Evolutionary conservation across 1,140 invertebrate genomes (phyloP), one percentile per base, ranked within the genome.

Genomic region (Eueides isabella): DNA sequence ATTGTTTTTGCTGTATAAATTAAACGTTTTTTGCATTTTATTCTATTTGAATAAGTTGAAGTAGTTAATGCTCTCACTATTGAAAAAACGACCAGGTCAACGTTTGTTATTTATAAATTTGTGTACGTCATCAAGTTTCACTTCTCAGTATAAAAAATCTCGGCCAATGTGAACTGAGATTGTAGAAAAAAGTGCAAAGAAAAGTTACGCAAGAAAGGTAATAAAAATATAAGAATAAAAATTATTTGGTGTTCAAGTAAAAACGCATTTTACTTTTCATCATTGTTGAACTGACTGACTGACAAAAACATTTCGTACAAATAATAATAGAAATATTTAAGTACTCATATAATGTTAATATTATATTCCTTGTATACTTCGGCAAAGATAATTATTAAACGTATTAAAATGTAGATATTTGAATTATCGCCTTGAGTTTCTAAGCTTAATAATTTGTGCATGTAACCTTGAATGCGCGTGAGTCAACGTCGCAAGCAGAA

Each of bases 401-500:
- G 64, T 61, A 73, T 67, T 41, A 66, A 73, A 73, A 72, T 76
- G 65, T 72, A 70, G 64, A 76, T 48, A 71, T 75, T 69, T 73
- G 69, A 74, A 71, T 76, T 77, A 78, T 79, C 72, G 80, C 80
- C 81, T 85, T 84, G 81, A 80, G 69, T 81, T 84, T 81, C 81
- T 79, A 73, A 72, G 83, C 78, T 81, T 77, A 75, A 85, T 79
- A 76, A 84, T 84, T 85, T 82, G 77, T 74, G 71, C 76, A 77
- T 55, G 48, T 73, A 82, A 80, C 84, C 85, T 87, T 85, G 82
- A 78, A 66, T 80, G 68, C 72, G 81, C 75, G 73, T 86, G 80
- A 85, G 61, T 82, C 79, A 82, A 69, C 76, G 72, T 78, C 75
- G 71, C 77, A 79, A 80, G 71, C 74, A 84, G 77, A 82, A 79